A percentile compares a stretch with the other conserved stretches of the same genome.
Conservation (phyloP, 2,113 vertebrate genomes). For the Phyllostomus hastatus region DNA sequence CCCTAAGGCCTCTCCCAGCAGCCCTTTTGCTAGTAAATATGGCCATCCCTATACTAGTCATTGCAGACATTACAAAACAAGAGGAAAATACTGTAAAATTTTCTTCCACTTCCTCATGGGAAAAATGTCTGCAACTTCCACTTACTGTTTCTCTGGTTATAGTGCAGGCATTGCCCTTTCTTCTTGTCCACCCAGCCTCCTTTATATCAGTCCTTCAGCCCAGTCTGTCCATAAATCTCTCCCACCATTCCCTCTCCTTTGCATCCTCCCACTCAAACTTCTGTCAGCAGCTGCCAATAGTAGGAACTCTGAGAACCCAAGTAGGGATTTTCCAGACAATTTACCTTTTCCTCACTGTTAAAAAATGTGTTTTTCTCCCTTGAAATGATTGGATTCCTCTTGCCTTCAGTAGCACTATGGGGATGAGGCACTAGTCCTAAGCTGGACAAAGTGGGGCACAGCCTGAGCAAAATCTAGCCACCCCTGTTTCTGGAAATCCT, state of each 20-base stretch:
- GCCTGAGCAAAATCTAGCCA: neutral
- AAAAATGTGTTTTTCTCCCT: conserved; percentile 37
- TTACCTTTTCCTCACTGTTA: neutral
- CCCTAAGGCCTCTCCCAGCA: neutral
- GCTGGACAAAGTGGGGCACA: neutral
- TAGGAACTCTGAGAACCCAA: neutral
- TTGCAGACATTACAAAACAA: neutral
- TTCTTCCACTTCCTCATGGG: neutral
- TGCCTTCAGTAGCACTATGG: neutral
- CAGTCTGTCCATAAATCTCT: neutral
- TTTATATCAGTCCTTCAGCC: neutral
- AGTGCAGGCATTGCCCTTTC: neutral
- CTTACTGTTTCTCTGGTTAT: neutral
- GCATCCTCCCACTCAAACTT: neutral
- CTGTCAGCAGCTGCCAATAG: neutral
- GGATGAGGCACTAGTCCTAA: neutral
- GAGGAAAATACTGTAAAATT: neutral
- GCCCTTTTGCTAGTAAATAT: neutral
- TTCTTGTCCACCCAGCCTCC: neutral
- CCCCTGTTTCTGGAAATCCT: neutral
- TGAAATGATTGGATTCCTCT: conserved; percentile 17
- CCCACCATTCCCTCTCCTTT: neutral
- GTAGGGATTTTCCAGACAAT: conserved; percentile 6
- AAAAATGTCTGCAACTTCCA: neutral
- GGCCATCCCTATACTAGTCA: neutral